Base-by-base conservation (phyloP, 2,888 invertebrate genomes). In the Mythimna albipuncta region DNA sequence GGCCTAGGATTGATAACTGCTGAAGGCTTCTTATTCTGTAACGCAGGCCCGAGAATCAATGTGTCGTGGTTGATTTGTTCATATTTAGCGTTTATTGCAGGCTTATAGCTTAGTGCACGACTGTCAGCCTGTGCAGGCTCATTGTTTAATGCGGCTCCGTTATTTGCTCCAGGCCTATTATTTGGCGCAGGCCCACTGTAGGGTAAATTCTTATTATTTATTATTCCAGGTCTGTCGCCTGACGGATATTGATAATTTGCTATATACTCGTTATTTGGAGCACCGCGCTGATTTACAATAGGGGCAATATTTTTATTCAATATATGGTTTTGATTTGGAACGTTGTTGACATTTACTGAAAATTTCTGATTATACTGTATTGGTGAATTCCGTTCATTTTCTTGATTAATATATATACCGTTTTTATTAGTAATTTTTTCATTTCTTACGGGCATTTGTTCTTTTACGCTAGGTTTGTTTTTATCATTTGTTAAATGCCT, bases 221-320 rank as follows among this genome's bases (percentile, higher is more conserved):
- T 19, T 26, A 11, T 32, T 16, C 32, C n/a, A 41, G 59, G 38
- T 41, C 16, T 10, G 2, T 26, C 6, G 5, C 7, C 9, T 44
- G 69, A 11, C 6, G 32, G 6, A 41, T 62, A 38, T 32, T n/a
- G 21, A 41, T 55, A 0, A 57, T 52, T 47, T 19, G 2, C 19
- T 32, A 7, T 21, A 65, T 78, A 64, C 7, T 55, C 50, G 10
- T 61, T 54, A 16, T 55, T 70, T 52, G 9, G 6, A n/a, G 16
- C n/a, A 55, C 38, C 19, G n/a, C 13, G 9, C 11, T 47, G 26
- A 62, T 72, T n/a, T 0, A n/a, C n/a, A 50, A 38, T 66, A 10
- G 1, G 26, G 13, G 41, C 54, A 35, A 26, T 55, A 52, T 26
- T 38, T 21, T 26, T 32, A 64, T 26, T 64, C 3, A 10, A 7